Base-by-base conservation (phyloP, 2,888 invertebrate species). In the Anagyrus pseudococci region DNA sequence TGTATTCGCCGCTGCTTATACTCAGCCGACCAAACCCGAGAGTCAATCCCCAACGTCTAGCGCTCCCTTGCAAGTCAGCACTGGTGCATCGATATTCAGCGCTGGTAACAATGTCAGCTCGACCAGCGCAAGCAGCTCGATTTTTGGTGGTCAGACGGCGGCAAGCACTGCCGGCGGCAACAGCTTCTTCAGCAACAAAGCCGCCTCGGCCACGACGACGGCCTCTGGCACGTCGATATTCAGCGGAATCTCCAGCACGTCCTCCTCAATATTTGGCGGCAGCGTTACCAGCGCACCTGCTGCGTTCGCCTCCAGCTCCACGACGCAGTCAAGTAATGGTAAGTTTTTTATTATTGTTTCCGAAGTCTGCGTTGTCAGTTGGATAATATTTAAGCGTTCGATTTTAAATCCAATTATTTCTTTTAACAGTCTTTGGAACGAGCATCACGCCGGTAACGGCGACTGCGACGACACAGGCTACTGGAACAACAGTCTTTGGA, bases 211-310 rank as follows among this genome's bases (percentile, higher is more conserved):
- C 3, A 26, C 53, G 25, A 22, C 59, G 2, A 64, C 67, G 10
- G n/a, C n/a, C n/a, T 20, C 49, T 8, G 64, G 56, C 33, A 43
- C 64, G 26, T 46, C 58, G n/a, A 44, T 50, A 1, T 64, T 64
- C n/a, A 43, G 49, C 6, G 44, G 49, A 10, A 46, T 19, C 13
- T 17, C 17, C 13, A 64, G 58, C 26, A 43, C 64, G 29, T 44
- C 62, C 17, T 15, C 49, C 8, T 19, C 29, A 10, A 26, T 55
- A 1, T 65, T 65, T 17, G 53, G 54, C 7, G 47, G 47, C 1
- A 37, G 52, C 1, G 40, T 10, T 22, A 33, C 46, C 1, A 20
- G 29, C 23, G 22, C 41, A 20, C 6, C 25, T 15, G 29, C 43
- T 29, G 2, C 26, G 8, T n/a, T 19, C 15, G 22, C 50, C 15